These are phyloP conservation scores for Acropora tenuis DNA, from an alignment of 64 coral and sea anemone genomes.

Conservation along the genomic window DNA sequence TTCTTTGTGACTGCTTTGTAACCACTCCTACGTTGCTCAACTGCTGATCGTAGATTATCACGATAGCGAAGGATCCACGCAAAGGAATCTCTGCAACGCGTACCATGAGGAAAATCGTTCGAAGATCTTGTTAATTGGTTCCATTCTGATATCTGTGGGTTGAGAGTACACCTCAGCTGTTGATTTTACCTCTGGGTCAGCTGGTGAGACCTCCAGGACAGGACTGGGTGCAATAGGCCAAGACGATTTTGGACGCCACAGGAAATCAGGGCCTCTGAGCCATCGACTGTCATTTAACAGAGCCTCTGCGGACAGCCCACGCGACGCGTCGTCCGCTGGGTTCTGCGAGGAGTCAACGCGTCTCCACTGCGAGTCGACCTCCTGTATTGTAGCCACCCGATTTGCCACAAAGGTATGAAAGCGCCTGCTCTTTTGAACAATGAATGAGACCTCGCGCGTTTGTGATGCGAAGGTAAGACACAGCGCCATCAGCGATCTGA, in stretches of 20 bases:
- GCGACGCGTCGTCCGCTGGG: not conserved
- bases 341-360: not conserved
- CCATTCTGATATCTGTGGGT: constrained; percentile 5
- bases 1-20: not conserved
- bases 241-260: constrained; percentile 9
- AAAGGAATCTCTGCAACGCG: not conserved
- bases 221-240: not conserved
- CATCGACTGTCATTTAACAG: not conserved
- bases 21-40: not conserved
- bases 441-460: constrained; percentile 4
- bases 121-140: constrained; percentile 22
- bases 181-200: constrained; percentile 6
- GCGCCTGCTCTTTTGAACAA: not conserved
- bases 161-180: constrained; percentile 22
- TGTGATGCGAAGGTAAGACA: constrained; percentile 26
- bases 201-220: not conserved
- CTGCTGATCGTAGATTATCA: constrained; percentile 24
- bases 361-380: not conserved
- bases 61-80: constrained; percentile 9
- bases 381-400: too few relatives aligned
- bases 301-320: constrained; percentile 15
- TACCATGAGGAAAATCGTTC: constrained; percentile 8
- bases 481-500: constrained; percentile 23
- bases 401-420: too few relatives aligned
- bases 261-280: constrained; percentile 24